Conservation (phyloP, 2,888 invertebrate species). For the Unio pictorum region DNA sequence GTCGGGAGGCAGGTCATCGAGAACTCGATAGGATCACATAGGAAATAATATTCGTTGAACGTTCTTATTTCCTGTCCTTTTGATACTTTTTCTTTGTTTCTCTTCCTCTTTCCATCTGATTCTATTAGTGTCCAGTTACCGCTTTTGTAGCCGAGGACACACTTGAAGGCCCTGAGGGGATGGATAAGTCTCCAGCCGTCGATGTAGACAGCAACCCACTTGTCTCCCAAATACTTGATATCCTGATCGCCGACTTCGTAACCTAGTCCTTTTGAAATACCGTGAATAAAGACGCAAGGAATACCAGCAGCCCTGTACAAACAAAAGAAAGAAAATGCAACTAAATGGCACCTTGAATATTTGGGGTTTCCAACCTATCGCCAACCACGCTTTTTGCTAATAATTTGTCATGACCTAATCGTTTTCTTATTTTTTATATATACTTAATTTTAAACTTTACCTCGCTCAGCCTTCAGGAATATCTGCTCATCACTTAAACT, state of each 20-base stretch:
- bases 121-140: constrained; percentile 26
- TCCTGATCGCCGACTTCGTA: constrained; percentile 39
- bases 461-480: too few species aligned
- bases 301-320: constrained; percentile 31
- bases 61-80: constrained; percentile 15
- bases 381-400: too few species aligned
- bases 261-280: constrained; percentile 38
- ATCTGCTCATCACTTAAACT: too few species aligned
- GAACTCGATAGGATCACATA: constrained; percentile 34
- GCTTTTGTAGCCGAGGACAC: constrained; percentile 26
- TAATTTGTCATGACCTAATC: too few species aligned
- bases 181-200: constrained; percentile 43
- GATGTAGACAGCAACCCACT: constrained; percentile 41
- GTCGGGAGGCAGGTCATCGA: constrained; percentile 36
- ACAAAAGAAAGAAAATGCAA: background rate
- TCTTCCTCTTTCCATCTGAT: constrained; percentile 2
- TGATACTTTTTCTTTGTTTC: constrained; percentile 5
- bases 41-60: constrained; percentile 43
- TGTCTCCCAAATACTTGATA: constrained; percentile 22
- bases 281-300: constrained; percentile 37
- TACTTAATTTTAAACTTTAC: too few species aligned
- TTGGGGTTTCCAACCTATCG: too few species aligned
- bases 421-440: too few species aligned
- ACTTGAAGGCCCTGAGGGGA: constrained; percentile 38
- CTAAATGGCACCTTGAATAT: too few species aligned